Conservation (phyloP, 1,140 invertebrate genomes). For the Matsumurasca onukii region DNA sequence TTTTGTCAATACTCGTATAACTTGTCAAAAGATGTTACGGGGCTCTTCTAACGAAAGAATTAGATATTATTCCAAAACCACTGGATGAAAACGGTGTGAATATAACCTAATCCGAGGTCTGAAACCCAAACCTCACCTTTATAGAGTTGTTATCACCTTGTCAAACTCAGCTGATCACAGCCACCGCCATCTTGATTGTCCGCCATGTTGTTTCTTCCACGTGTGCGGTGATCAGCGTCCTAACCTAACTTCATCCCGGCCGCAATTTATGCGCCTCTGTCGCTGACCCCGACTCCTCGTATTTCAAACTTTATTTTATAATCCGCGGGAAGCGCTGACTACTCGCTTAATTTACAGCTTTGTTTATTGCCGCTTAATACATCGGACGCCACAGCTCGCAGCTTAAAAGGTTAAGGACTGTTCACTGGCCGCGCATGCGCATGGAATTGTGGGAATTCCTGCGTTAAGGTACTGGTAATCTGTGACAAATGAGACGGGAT, state of each 20-base stretch:
- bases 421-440: too few relatives aligned
- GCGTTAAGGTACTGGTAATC: too few relatives aligned
- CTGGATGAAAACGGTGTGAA: background rate
- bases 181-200: background rate
- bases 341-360: slow-evolving; percentile 21
- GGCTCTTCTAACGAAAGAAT: background rate
- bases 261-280: slow-evolving; percentile 7
- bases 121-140: background rate
- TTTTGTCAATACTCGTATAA: too few relatives aligned
- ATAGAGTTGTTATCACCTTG: too few relatives aligned
- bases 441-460: too few relatives aligned
- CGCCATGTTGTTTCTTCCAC: background rate
- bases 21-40: too few relatives aligned
- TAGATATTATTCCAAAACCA: background rate
- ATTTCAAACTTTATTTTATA: slow-evolving; percentile 28
- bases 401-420: too few relatives aligned
- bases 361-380: slow-evolving; percentile 20
- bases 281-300: slow-evolving; percentile 11
- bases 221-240: background rate
- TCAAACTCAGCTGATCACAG: too few relatives aligned
- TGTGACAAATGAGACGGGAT: too few relatives aligned
- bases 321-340: slow-evolving; percentile 12
- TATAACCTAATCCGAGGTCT: background rate
- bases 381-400: too few relatives aligned
- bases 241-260: slow-evolving; percentile 6